Base-by-base conservation (phyloP, 2,888 invertebrate species). In the Rhogogaster chlorosoma region DNA sequence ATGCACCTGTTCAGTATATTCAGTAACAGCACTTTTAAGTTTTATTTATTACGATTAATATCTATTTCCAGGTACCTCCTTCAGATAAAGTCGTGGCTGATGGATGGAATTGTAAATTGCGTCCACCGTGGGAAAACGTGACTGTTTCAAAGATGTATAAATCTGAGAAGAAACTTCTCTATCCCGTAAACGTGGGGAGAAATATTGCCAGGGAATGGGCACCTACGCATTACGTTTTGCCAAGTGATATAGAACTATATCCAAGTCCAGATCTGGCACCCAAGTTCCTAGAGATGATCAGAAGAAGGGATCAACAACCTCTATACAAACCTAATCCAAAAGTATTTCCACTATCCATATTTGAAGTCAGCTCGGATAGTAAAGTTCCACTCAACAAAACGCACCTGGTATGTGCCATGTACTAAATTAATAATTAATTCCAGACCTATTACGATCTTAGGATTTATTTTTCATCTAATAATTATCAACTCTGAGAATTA, bases 241-340 rank as follows among this genome's bases (percentile, higher is more conserved):
- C 98, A 38, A 98, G 98, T 83, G 98, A 98, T 92, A 98, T 98
- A 90, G 98, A 98, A 93, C 95, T 98, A 85, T 98, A 98, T 93
- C 98, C 98, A 75, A 98, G 97, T 94, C 97, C 97, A 9, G 96
- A 97, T 89, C 94, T 98, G 88, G 96, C 97, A 84, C 95, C 95
- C 36, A 95, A 96, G 92, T 98, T 98, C 94, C 94, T 98, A 88
- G 96, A 97, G 90, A 97, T 98, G 97, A 96, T 98, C 87, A 96
- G 96, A 36, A 95, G 96, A 89, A 96, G 97, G 89, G 95, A 95
- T 83, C 97, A 97, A 84, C 94, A 97, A 90, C 92, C 94, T 89
- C 89, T 95, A 92, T 89, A 95, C 89, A 95, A 94, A 88, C 95
- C 95, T 38, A 95, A 94, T 88, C 94, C 93, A 18, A 96, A 97